Base-by-base conservation (phyloP, 2,797 vertebrate genomes). In the Melanotaenia boesemani region DNA sequence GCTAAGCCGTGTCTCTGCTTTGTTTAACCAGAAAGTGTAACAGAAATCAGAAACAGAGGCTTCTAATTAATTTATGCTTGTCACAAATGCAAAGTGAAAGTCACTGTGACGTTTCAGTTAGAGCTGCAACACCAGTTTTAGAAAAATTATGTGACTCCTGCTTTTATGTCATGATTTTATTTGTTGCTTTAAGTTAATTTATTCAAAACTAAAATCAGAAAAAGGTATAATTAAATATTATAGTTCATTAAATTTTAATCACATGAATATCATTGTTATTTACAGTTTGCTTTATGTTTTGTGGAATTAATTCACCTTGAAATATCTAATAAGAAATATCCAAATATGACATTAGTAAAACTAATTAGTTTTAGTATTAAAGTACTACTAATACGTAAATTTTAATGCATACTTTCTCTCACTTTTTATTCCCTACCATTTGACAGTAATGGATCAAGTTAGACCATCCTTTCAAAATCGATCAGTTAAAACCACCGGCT, bases 371-470 rank as follows among this genome's bases (percentile, higher is more conserved):
- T 63, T 32, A 24, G 60, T 62, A 1, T 55, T 60, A 22, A 26
- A 63, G 52, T 37, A 65, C 63, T 50, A 58, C 59, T 39, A 13
- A 76, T 77, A 66, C 4, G 22, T 67, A 2, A 64, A 44, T 24
- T 72, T 77, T 68, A 78, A 73, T 30, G 55, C 67, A 83, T 41
- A 64, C 57, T 81, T 83, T 89, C 82, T 93, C 62, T 90, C 79
- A 80, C 74, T 90, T 75, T 88, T 89, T 92, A 82, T 94, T 89
- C 92, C 90, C 93, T 93, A 94, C 94, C 96, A 92, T 97, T 97
- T 94, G 96, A 95, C 97, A 97, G 95, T 96, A 96, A 97, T 94
- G 95, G 95, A 95, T 93, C 94, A 95, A 94, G 94, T 96, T 96
- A 97, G 92, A 95, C 88, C 96, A 72, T 93, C 94, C 93, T 95